phyloP scores from a whole-genome alignment of 2,888 invertebrate genomes.

The Pandemis heparana region DNA sequence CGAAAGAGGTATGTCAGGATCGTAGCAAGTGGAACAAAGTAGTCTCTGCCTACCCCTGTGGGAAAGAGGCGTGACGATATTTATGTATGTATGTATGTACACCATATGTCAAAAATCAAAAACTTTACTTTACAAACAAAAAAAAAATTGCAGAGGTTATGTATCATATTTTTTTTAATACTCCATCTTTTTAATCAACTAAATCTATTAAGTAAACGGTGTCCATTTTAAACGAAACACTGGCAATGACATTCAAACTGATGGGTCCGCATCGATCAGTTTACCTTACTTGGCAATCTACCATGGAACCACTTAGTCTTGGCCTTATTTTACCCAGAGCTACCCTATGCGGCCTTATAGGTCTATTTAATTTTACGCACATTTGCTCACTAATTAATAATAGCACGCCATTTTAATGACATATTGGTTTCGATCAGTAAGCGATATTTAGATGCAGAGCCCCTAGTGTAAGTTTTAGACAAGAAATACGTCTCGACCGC shows the following conservation, averaged over 20 bases:
- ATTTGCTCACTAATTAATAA: slow-evolving; percentile 8
- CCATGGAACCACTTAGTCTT: neutral
- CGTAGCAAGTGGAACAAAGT: too few species aligned
- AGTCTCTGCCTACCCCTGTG: too few species aligned
- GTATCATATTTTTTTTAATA: too few species aligned
- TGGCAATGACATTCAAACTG: neutral
- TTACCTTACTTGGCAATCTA: neutral
- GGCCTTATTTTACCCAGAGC: slow-evolving; percentile 4
- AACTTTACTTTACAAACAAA: too few species aligned
- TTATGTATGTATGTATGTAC: too few species aligned
- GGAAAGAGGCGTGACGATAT: too few species aligned
- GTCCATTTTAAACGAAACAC: neutral
- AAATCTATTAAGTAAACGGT: neutral
- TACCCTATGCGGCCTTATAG: neutral
- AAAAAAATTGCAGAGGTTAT: too few species aligned
- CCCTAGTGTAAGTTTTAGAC: too few species aligned
- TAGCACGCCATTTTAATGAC: neutral
- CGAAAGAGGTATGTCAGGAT: too few species aligned
- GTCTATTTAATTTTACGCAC: neutral
- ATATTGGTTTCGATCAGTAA: neutral
- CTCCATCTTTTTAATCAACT: too few species aligned
- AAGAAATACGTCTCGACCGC: too few species aligned
- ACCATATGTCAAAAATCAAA: too few species aligned
- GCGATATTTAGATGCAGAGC: neutral
- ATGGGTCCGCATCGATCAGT: neutral